Conservation (phyloP, 2,888 invertebrate species). For the Leucophora obtusa region DNA sequence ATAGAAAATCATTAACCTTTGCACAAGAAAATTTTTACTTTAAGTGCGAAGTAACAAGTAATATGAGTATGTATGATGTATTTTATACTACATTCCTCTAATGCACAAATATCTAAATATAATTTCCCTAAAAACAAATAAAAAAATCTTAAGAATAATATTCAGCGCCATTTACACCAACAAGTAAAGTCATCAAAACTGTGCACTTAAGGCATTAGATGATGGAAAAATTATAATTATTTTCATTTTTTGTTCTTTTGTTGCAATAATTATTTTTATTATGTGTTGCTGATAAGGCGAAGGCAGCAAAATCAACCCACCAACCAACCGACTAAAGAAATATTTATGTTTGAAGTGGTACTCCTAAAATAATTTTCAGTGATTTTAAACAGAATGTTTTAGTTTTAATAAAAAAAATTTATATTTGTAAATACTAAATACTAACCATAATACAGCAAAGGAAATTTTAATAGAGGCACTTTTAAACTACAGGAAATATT, state of each 20-base stretch:
- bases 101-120: conserved; percentile 47
- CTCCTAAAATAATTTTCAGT: conserved; percentile 32
- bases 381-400: conserved; percentile 32
- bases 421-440: background rate
- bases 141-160: conserved; percentile 5
- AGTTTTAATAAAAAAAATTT: background rate
- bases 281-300: conserved; percentile 44
- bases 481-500: background rate
- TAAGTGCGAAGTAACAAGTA: conserved; percentile 29
- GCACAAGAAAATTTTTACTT: conserved; percentile 2
- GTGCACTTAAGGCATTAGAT: conserved; percentile 31
- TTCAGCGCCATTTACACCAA: conserved; percentile 12
- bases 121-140: conserved; percentile 13
- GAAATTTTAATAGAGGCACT: conserved; percentile 1
- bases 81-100: background rate
- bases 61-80: background rate
- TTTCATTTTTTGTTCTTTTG: conserved; percentile 14
- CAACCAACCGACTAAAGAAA: conserved; percentile 17
- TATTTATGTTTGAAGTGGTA: conserved; percentile 12
- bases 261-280: conserved; percentile 48
- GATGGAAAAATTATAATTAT: conserved; percentile 32
- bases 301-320: background rate
- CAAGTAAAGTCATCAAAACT: conserved; percentile 11
- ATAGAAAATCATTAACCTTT: conserved; percentile 49
- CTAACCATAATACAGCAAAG: background rate